Conservation (phyloP, 23 tunicate species). For the Diplosoma virens region DNA sequence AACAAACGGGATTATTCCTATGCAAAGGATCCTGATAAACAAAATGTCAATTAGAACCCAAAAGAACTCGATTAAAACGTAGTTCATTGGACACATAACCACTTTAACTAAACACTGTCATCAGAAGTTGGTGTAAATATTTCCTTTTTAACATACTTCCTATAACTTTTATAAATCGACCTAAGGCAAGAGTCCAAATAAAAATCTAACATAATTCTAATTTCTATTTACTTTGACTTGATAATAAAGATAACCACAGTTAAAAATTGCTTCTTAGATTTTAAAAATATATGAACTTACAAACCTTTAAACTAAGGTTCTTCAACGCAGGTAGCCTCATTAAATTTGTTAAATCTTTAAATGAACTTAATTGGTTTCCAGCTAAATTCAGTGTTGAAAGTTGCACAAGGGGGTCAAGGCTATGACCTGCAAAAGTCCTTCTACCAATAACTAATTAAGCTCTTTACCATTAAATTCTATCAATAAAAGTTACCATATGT, state of each 20-base stretch:
- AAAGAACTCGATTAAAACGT: no score
- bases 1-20: constrained; percentile 82
- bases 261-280: background rate
- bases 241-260: no score
- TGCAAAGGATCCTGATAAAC: constrained; percentile 75
- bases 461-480: background rate
- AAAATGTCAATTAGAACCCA: background rate
- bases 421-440: background rate
- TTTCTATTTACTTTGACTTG: no score
- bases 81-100: no score
- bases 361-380: constrained; percentile 69
- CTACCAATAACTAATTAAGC: background rate
- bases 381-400: constrained; percentile 57
- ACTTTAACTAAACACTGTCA: no score
- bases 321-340: constrained; percentile 49
- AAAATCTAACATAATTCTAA: no score
- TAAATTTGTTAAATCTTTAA: constrained; percentile 78
- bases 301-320: constrained; percentile 73
- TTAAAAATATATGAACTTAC: background rate
- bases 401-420: constrained; percentile 39
- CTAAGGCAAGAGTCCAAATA: no score
- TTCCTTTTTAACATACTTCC: no score
- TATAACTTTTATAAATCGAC: no score
- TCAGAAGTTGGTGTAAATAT: no score
- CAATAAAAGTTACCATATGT: no score